These are phyloP conservation scores for Popillia japonica DNA, from an alignment of 1,140 invertebrate genomes.

Conservation along the genomic window DNA sequence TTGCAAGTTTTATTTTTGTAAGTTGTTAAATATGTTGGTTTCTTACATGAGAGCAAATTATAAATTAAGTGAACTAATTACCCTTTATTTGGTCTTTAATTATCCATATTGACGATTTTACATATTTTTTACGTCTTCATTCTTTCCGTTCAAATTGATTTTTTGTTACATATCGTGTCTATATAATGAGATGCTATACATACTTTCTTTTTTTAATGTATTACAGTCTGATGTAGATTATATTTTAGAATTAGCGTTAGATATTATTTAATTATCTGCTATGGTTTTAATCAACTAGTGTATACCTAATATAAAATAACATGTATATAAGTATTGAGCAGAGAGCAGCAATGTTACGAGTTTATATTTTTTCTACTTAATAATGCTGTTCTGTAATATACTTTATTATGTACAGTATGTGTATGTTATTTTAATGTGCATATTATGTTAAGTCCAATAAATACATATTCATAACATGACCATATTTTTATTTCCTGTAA, in stretches of 20 bases:
- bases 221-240: constrained; percentile 38
- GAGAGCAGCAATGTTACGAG: constrained; percentile 35
- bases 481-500: not conserved
- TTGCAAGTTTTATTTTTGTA: constrained; percentile 26
- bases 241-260: constrained; percentile 35
- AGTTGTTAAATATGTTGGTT: constrained; percentile 6
- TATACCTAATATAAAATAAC: constrained; percentile 39
- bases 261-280: constrained; percentile 39
- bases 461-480: constrained; percentile 33
- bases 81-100: constrained; percentile 10
- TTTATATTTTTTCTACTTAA: constrained; percentile 38
- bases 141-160: not conserved
- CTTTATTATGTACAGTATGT: constrained; percentile 53
- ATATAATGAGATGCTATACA: not conserved
- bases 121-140: not conserved
- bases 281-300: constrained; percentile 35
- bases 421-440: constrained; percentile 56
- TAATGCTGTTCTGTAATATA: constrained; percentile 52
- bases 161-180: not conserved
- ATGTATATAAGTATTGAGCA: constrained; percentile 40
- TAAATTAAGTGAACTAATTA: not conserved
- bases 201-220: constrained; percentile 19
- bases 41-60: not conserved
- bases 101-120: constrained; percentile 21
- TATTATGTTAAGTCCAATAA: constrained; percentile 45